Evolutionary conservation across 2,113 vertebrate genomes (phyloP).

Genomic region (Lontra canadensis): DNA sequence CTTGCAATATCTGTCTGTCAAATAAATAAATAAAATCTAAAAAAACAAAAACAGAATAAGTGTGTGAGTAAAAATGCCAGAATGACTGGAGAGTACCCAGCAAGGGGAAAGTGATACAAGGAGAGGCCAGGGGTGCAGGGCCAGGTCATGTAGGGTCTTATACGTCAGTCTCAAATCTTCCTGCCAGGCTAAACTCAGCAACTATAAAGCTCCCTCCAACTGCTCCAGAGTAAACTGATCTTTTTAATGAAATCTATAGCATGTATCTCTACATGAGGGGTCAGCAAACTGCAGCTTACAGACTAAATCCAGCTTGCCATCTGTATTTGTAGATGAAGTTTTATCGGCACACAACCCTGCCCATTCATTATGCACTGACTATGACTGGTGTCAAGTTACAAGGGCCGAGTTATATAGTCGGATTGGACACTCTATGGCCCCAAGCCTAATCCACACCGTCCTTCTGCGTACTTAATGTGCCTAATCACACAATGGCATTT

Average conservation of each 20-base stretch:
- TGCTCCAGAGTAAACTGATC: background rate
- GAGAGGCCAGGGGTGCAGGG: background rate
- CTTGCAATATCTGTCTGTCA: no score
- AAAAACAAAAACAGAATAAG: background rate
- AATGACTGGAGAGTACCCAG: background rate
- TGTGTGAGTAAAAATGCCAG: background rate
- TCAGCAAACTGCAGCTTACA: background rate
- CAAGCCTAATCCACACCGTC: background rate
- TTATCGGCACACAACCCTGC: background rate
- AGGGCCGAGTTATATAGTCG: background rate
- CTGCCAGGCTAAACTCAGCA: background rate
- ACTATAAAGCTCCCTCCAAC: background rate
- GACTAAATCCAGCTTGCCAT: background rate
- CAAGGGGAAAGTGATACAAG: background rate
- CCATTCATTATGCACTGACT: background rate
- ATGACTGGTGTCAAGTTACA: background rate
- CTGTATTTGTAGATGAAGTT: background rate
- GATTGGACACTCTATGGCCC: background rate
- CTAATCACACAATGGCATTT: background rate
- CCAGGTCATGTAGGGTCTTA: background rate
- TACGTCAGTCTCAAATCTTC: background rate
- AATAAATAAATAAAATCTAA: no score
- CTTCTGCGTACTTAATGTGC: background rate
- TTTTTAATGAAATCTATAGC: background rate
- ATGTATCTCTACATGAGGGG: background rate